Conservation (phyloP, 2,888 invertebrate genomes). For the Timema podura region DNA sequence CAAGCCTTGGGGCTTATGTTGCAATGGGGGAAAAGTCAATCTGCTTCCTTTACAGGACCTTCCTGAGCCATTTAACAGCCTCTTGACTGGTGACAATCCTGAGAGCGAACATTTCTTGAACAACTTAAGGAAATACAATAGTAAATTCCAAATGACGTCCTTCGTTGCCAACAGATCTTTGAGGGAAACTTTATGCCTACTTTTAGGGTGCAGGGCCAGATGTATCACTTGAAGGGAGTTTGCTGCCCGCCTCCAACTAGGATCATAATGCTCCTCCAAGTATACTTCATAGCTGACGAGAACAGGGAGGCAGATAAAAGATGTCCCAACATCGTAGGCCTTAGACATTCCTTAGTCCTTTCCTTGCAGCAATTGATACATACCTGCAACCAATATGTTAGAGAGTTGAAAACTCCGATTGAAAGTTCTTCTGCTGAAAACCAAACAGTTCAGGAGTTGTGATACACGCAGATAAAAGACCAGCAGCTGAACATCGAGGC, state of each 20-base stretch:
- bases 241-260: conserved; percentile 23
- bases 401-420: neutral
- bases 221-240: conserved; percentile 29
- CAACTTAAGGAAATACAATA: neutral
- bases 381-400: neutral
- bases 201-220: conserved; percentile 31
- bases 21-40: too few species aligned
- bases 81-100: too few species aligned
- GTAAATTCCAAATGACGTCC: conserved; percentile 33
- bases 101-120: too few species aligned
- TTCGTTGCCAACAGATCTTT: conserved; percentile 29
- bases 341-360: conserved; percentile 18
- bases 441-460: neutral
- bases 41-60: too few species aligned
- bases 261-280: conserved; percentile 29
- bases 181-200: conserved; percentile 20
- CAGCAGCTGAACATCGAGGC: neutral
- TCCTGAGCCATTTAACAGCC: too few species aligned
- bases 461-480: neutral
- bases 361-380: conserved; percentile 27
- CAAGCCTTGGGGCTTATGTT: too few species aligned
- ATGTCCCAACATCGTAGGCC: neutral
- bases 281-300: conserved; percentile 25
- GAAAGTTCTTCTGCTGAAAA: conserved; percentile 24
- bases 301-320: conserved; percentile 16